phyloP scores from a whole-genome alignment of 2,113 vertebrate genomes.

The Ailuropoda melanoleuca region DNA sequence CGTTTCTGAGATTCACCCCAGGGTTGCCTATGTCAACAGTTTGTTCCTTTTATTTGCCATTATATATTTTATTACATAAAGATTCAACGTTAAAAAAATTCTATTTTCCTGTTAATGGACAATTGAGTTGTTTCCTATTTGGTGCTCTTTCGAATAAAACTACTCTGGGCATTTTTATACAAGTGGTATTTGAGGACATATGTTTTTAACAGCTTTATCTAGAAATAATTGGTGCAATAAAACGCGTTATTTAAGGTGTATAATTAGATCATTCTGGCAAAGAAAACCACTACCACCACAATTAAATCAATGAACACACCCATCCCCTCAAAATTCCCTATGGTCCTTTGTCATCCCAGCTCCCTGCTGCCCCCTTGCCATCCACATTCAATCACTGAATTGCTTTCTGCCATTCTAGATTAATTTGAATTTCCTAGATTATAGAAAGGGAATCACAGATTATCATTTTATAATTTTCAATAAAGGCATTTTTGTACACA shows the following conservation, averaged over 20 bases:
- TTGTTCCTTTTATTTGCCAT: not conserved
- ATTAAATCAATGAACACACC: not conserved
- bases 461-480: not conserved
- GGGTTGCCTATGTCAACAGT: not conserved
- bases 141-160: not conserved
- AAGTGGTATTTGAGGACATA: not conserved
- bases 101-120: not conserved
- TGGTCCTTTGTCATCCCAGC: not conserved
- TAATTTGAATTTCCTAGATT: not conserved
- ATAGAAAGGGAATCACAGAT: not conserved
- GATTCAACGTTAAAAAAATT: not conserved
- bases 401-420: not conserved
- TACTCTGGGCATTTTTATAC: not conserved
- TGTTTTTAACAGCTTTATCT: not conserved
- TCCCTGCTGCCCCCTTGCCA: fast-evolving
- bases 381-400: not conserved
- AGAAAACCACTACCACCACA: not conserved
- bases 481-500: not conserved
- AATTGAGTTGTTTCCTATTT: not conserved
- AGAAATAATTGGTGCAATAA: not conserved
- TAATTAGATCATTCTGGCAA: not conserved
- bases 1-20: not conserved
- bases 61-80: not conserved
- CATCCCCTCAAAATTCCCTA: not conserved
- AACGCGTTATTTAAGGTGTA: not conserved